Percentiles rank a stretch among this genome's conserved stretches.
Evolutionary conservation across 2,888 invertebrate species (phyloP).

Genomic region (Halictus quadricinctus): DNA sequence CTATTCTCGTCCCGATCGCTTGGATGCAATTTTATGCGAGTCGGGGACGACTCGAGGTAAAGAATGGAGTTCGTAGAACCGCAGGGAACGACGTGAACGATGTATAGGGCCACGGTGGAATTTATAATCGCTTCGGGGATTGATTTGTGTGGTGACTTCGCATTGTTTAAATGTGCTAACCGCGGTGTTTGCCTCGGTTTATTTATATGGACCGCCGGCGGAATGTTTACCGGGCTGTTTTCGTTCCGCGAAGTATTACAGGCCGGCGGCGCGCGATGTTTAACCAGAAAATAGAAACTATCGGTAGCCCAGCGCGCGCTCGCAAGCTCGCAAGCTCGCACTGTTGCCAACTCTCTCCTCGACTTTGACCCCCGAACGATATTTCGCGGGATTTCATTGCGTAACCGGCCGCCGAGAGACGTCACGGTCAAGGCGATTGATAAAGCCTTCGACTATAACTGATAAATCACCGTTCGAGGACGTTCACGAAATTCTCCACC

Average conservation of each 20-base stretch:
- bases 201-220: conserved; percentile 34
- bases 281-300: conserved; percentile 14
- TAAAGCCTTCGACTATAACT: background rate
- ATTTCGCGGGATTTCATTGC: background rate
- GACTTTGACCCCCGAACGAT: conserved; percentile 23
- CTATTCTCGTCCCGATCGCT: background rate
- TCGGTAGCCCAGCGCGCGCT: background rate
- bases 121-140: conserved; percentile 9
- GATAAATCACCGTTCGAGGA: background rate
- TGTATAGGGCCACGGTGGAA: background rate
- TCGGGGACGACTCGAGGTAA: background rate
- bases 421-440: conserved; percentile 40
- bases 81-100: background rate
- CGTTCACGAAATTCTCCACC: background rate
- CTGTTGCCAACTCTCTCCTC: background rate
- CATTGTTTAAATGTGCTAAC: conserved; percentile 23
- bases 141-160: conserved; percentile 41
- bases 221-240: conserved; percentile 54
- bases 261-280: conserved; percentile 6
- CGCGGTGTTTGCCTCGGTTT: conserved; percentile 32
- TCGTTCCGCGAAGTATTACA: background rate
- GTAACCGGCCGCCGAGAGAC: background rate
- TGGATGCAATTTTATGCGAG: background rate
- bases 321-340: background rate
- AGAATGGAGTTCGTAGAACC: background rate